These are phyloP conservation scores for Sebastes cheni DNA, from an alignment of 2,797 vertebrate species.

Conservation along the genomic window DNA sequence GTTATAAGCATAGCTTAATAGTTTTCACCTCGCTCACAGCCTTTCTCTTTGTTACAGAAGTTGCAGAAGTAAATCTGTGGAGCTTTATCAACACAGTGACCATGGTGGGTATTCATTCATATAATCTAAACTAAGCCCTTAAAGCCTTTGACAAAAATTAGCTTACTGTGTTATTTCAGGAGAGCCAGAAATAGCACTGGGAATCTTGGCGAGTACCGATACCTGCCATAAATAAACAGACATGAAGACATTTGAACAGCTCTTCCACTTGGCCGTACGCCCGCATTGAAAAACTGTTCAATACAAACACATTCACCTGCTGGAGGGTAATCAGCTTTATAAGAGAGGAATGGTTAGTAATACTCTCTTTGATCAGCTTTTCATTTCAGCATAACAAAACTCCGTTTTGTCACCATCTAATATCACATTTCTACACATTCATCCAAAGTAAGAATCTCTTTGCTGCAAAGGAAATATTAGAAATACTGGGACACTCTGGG, in stretches of 20 bases:
- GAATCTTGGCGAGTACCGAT: slow-evolving; percentile 61
- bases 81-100: slow-evolving; percentile 26
- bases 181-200: slow-evolving; percentile 63
- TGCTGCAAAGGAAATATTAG: background rate
- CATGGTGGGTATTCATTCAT: slow-evolving; percentile 57
- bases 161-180: slow-evolving; percentile 62
- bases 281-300: slow-evolving; percentile 43
- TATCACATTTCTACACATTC: background rate
- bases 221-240: slow-evolving; percentile 68
- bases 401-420: background rate
- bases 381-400: slow-evolving; percentile 6
- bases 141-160: slow-evolving; percentile 53
- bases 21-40: background rate
- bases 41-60: background rate
- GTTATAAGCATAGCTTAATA: background rate
- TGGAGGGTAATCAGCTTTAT: slow-evolving; percentile 40
- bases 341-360: background rate
- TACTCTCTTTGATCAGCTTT: slow-evolving; percentile 11
- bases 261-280: slow-evolving; percentile 57
- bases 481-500: background rate
- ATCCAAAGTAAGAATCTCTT: background rate
- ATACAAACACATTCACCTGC: slow-evolving; percentile 57
- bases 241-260: slow-evolving; percentile 51
- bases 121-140: slow-evolving; percentile 51
- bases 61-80: slow-evolving; percentile 4